Percentiles rank a stretch among this genome's conserved stretches.
Evolutionary conservation across 2,797 vertebrate species (phyloP).

Genomic region (Darevskia nairensis): DNA sequence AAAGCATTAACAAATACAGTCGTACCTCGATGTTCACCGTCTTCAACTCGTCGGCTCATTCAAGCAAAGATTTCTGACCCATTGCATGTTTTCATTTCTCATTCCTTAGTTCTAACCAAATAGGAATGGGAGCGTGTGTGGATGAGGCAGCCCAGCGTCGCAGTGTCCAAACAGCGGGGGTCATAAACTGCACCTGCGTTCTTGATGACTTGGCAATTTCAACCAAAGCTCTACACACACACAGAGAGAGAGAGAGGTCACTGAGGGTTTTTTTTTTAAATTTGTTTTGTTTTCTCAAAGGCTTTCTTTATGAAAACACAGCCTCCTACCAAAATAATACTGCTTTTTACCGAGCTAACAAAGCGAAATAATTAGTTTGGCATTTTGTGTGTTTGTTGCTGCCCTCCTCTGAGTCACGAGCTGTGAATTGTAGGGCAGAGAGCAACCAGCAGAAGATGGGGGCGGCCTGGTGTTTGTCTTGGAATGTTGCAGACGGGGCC

Average conservation of each 20-base stretch:
- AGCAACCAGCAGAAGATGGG: slow-evolving; percentile 3
- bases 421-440: slow-evolving; percentile 23
- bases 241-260: slow-evolving; percentile 1
- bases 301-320: slow-evolving; percentile 66
- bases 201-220: slow-evolving; percentile 53
- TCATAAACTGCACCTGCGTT: slow-evolving; percentile 47
- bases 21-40: not conserved
- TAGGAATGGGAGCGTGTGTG: not conserved
- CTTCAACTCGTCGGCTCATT: not conserved
- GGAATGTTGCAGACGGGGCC: slow-evolving; percentile 42
- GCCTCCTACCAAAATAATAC: slow-evolving; percentile 66
- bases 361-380: slow-evolving; percentile 49
- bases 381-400: not conserved
- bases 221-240: slow-evolving; percentile 33
- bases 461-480: slow-evolving; percentile 51
- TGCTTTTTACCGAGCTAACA: not conserved
- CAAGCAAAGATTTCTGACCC: not conserved
- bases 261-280: slow-evolving; percentile 26
- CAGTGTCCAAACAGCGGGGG: slow-evolving; percentile 18
- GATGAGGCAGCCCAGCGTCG: not conserved
- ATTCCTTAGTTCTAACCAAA: slow-evolving; percentile 8
- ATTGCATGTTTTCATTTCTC: not conserved
- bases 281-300: slow-evolving; percentile 65
- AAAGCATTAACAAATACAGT: no score
- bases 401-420: not conserved